Conservation (phyloP, 2,888 invertebrate species). For the Tetheella fluctuosa region DNA sequence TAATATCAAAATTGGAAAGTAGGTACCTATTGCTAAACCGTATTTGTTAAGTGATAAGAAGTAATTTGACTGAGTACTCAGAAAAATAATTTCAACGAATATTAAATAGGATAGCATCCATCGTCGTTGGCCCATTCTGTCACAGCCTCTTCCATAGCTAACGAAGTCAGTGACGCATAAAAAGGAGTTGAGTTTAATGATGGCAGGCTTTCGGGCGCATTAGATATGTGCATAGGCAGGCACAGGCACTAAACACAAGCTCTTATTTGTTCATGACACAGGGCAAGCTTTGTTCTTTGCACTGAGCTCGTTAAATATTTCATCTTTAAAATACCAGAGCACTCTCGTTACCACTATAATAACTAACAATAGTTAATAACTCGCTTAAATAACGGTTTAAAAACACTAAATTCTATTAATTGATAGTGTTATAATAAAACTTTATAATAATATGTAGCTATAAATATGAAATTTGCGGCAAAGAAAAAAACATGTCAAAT, state of each 20-base stretch:
- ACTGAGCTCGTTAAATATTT: conserved; percentile 72
- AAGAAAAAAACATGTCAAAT: not conserved
- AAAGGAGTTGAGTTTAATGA: conserved; percentile 59
- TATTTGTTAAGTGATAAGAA: no score
- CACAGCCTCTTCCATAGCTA: conserved; percentile 46
- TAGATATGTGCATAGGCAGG: conserved; percentile 56
- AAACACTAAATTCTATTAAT: not conserved
- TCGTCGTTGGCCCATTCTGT: conserved; percentile 34
- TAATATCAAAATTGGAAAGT: not conserved
- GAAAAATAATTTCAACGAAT: not conserved
- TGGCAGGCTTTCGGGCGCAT: conserved; percentile 52
- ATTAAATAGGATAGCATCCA: not conserved
- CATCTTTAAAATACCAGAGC: conserved; percentile 47
- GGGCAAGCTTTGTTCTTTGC: conserved; percentile 65
- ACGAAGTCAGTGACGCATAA: conserved; percentile 56
- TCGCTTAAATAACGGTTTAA: not conserved
- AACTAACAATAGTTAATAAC: not conserved
- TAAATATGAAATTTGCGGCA: not conserved
- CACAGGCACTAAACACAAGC: no score
- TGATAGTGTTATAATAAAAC: not conserved
- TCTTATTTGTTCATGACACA: conserved; percentile 63
- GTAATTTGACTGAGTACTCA: no score
- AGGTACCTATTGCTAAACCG: not conserved
- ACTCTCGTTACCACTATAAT: not conserved
- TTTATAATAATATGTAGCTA: not conserved